Evolutionary conservation across 2,888 invertebrate genomes (phyloP), one percentile per base, ranked within the genome.

Genomic region (Allolobophora icterica): DNA sequence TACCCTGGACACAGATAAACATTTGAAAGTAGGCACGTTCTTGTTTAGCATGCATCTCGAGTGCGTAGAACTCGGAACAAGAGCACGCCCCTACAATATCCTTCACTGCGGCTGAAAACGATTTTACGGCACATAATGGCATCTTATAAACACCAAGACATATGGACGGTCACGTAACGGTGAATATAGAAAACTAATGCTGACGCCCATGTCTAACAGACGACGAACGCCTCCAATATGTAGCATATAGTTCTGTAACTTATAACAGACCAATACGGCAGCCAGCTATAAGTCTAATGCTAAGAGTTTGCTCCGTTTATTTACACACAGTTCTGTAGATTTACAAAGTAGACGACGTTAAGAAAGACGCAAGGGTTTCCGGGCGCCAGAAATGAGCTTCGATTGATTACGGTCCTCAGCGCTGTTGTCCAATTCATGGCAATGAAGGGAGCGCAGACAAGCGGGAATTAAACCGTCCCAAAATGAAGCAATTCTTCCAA

Each of bases 401-500:
- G n/a, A 71, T 71, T 71, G 71, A 71, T 71, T 8, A n/a, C 24
- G 13, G n/a, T 71, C 71, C 71, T 71, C n/a, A n/a, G n/a, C 71
- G 71, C 30, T n/a, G 71, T 71, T 71, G 71, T 71, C 71, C n/a
- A n/a, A 71, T 71, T 71, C 71, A 71, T 8, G 30, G 71, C 71
- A n/a, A n/a, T n/a, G 52, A 52, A 71, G 30, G 71, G n/a, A n/a
- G 11, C 30, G n/a, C n/a, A 71, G n/a, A 71, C 71, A n/a, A 71
- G 11, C 71, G n/a, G 71, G 71, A 71, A n/a, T 71, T 71, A 71
- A n/a, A n/a, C 11, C 71, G 8, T 71, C 71, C 13, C 71, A n/a
- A 71, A 71, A n/a, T 71, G 71, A 71, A 71, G 71, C 71, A 8
- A 71, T 71, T 71, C 71, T 71, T 71, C 71, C n/a, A n/a, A n/a